phyloP scores from a whole-genome alignment of 1,140 invertebrate species.

The Aethina tumida region DNA sequence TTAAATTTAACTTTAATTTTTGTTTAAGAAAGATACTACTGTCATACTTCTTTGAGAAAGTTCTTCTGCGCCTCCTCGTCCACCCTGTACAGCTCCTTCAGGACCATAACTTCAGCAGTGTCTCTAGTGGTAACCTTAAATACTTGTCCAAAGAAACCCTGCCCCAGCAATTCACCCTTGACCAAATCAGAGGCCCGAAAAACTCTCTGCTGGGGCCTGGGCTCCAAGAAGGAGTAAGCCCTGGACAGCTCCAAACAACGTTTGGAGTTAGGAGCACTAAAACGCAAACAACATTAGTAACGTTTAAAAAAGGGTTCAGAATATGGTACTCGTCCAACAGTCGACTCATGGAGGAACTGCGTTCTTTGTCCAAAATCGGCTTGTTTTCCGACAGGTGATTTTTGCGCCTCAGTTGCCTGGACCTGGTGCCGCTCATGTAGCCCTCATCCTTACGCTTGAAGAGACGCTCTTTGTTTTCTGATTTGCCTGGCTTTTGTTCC shows the following conservation, averaged over 20 bases:
- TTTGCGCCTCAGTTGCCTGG: slow-evolving; percentile 38
- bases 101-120: slow-evolving; percentile 88
- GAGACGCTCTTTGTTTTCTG: slow-evolving; percentile 47
- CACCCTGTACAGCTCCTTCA: slow-evolving; percentile 87
- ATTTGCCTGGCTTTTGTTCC: too few relatives aligned
- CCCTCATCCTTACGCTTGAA: slow-evolving; percentile 59
- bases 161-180: slow-evolving; percentile 79
- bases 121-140: slow-evolving; percentile 79
- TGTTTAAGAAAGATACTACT: background rate
- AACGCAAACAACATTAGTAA: slow-evolving; percentile 9
- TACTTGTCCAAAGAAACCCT: slow-evolving; percentile 89
- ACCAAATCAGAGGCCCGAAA: slow-evolving; percentile 84
- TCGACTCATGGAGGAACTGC: slow-evolving; percentile 76
- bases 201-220: slow-evolving; percentile 64
- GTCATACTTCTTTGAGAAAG: slow-evolving; percentile 82
- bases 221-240: slow-evolving; percentile 80
- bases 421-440: slow-evolving; percentile 36
- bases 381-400: slow-evolving; percentile 32
- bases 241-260: slow-evolving; percentile 63
- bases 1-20: background rate
- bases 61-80: slow-evolving; percentile 90
- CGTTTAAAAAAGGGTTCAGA: background rate
- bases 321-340: slow-evolving; percentile 59
- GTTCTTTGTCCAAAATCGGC: slow-evolving; percentile 53
- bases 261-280: slow-evolving; percentile 29